Base-by-base conservation (phyloP, 2,797 vertebrate species). In the Sebastes jordani region DNA sequence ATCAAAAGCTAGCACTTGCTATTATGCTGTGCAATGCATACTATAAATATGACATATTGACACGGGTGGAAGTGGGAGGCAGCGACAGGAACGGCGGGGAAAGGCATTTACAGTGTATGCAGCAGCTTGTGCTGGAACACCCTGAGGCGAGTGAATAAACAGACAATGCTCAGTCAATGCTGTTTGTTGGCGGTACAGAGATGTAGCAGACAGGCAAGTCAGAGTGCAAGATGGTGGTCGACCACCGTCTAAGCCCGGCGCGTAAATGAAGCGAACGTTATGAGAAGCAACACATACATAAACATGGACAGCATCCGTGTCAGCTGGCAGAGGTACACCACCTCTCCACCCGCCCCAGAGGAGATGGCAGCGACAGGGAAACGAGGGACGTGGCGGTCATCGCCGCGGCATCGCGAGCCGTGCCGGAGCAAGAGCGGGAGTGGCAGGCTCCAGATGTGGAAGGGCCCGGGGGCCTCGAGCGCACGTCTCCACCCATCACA, bases 371-470 rank as follows among this genome's bases (percentile, higher is more conserved):
- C 13, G 25, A 68, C 52, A 20, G 65, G 23, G 76, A 55, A 67
- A 34, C 8, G 27, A 56, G 62, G 32, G 32, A 56, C 56, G 61
- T 42, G 77, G 86, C 76, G 91, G 91, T 82, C 86, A 76, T 86
- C 78, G 67, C 46, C 36, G 73, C 61, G 9, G 68, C 76, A 85
- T 42, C 76, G 71, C 32, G 9, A 76, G 81, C 20, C 52, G 16
- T 66, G 65, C 64, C 77, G 59, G 74, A 80, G 68, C 78, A 80
- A 79, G 80, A 94, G 84, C 25, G 10, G 75, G 32, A 56, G 87
- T 90, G 91, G 91, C 91, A 89, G 92, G 76, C 65, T 88, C 88
- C 92, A 93, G 92, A 93, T 94, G 90, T 82, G 79, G 74, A 71
- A 23, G 56, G 64, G 69, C 84, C 25, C 2, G 10, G 55, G 86